A percentile compares a stretch with the other conserved stretches of the same genome.
phyloP scores from a whole-genome alignment of 2,888 invertebrate genomes.

The Acrobasis suavella region DNA sequence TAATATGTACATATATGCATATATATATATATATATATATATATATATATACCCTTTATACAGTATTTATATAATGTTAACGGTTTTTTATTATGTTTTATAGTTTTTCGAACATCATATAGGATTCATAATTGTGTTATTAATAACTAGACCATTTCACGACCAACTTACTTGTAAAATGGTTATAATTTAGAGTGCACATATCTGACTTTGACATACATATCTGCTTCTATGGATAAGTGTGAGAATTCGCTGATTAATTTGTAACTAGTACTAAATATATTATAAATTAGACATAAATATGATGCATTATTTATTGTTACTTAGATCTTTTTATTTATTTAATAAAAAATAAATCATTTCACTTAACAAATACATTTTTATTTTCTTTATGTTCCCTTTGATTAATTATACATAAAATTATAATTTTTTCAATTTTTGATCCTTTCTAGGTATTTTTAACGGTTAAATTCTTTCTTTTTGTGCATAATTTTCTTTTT shows the following conservation, averaged over 20 bases:
- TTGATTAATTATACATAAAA: constrained; percentile 38
- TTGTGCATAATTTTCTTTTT: constrained; percentile 16
- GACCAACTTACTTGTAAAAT: constrained; percentile 25
- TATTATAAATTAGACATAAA: constrained; percentile 41
- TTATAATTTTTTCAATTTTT: too few relatives aligned
- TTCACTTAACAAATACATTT: constrained; percentile 41
- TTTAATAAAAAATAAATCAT: constrained; percentile 53
- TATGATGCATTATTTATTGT: constrained; percentile 42
- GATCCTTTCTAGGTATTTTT: too few relatives aligned
- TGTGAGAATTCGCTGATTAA: constrained; percentile 42
- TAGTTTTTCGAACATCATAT: too few relatives aligned
- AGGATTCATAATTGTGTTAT: constrained; percentile 3
- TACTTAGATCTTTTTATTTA: constrained; percentile 48
- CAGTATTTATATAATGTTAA: too few relatives aligned
- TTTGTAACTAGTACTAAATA: constrained; percentile 44
- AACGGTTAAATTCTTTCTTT: constrained; percentile 27
- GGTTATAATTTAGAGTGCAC: constrained; percentile 32
- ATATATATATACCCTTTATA: too few relatives aligned
- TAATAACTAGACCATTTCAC: constrained; percentile 18
- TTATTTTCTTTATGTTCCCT: constrained; percentile 46
- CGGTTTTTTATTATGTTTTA: too few relatives aligned
- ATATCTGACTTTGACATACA: constrained; percentile 60
- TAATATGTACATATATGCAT: too few relatives aligned
- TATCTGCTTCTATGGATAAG: constrained; percentile 76
- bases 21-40: too few relatives aligned